Evolutionary conservation across 2,113 vertebrate species (phyloP).

Genomic region (Orientallactaga bullata): DNA sequence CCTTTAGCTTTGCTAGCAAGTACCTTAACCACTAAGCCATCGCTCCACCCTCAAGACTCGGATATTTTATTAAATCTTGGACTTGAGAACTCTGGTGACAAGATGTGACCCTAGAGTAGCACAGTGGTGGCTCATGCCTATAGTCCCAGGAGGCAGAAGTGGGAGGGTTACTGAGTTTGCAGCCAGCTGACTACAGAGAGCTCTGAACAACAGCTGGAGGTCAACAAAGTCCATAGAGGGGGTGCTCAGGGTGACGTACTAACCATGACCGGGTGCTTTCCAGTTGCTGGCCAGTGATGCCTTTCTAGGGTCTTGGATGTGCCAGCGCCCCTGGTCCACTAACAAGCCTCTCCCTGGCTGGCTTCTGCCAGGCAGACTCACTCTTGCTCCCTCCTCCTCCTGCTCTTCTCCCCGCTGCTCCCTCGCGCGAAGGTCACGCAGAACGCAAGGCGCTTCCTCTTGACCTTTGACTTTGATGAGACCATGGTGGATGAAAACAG

Average conservation of each 20-base stretch:
- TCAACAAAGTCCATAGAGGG: constrained; percentile 7
- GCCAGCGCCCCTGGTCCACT: constrained; percentile 75
- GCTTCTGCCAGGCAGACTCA: constrained; percentile 72
- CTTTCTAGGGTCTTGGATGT: constrained; percentile 83
- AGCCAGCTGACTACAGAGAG: no score
- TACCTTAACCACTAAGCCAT: no score
- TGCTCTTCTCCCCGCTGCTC: constrained; percentile 71
- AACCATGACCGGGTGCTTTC: constrained; percentile 86
- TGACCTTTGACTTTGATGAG: constrained; percentile 98
- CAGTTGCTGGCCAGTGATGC: constrained; percentile 85
- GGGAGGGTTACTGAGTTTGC: no score
- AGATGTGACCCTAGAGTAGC: no score
- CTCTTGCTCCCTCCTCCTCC: constrained; percentile 72
- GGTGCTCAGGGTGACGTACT: constrained; percentile 44
- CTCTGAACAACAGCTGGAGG: constrained; percentile 38
- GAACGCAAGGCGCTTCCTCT: constrained; percentile 87
- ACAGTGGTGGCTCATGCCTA: no score
- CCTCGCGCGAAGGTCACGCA: constrained; percentile 89
- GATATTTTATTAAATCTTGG: no score
- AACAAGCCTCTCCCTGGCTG: constrained; percentile 79
- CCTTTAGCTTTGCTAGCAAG: no score
- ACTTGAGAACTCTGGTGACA: no score
- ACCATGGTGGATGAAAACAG: constrained; percentile 97
- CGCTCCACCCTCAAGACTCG: no score
- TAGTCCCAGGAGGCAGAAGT: no score